Conservation (phyloP, 1,140 invertebrate species). For the Triops cancriformis region DNA sequence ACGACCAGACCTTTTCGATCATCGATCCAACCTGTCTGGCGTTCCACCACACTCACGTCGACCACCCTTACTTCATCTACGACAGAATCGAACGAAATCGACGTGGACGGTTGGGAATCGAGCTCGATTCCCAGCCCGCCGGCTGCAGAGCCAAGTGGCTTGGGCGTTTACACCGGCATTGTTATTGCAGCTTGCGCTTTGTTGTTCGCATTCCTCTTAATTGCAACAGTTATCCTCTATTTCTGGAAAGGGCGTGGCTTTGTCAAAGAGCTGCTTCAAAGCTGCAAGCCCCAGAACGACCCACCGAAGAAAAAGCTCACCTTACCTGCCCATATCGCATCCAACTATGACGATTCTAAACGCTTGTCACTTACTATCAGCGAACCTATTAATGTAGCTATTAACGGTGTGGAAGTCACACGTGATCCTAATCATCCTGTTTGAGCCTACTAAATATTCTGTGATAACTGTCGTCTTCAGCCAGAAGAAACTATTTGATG, state of each 20-base stretch:
- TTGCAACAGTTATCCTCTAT: conserved; percentile 23
- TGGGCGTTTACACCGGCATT: conserved; percentile 22
- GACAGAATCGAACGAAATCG: conserved; percentile 10
- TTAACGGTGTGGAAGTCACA: conserved; percentile 25
- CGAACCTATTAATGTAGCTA: conserved; percentile 28
- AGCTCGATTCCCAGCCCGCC: background rate
- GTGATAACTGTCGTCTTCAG: background rate
- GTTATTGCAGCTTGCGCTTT: conserved; percentile 23
- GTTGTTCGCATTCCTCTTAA: conserved; percentile 25
- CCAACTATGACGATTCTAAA: conserved; percentile 6
- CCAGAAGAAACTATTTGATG: background rate
- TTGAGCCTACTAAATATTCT: background rate
- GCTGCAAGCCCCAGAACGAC: background rate
- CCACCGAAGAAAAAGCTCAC: conserved; percentile 16
- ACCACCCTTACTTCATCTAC: background rate
- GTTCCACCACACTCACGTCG: background rate
- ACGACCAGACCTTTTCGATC: background rate
- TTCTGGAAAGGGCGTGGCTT: conserved; percentile 25
- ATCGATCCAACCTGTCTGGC: background rate
- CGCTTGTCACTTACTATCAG: conserved; percentile 23
- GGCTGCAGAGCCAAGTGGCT: background rate
- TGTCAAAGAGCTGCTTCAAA: conserved; percentile 20
- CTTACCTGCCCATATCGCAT: conserved; percentile 11
- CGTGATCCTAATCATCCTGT: conserved; percentile 17
- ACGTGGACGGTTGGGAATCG: background rate